phyloP scores from a whole-genome alignment of 2,888 invertebrate genomes.

The Digitonthophagus gazella region DNA sequence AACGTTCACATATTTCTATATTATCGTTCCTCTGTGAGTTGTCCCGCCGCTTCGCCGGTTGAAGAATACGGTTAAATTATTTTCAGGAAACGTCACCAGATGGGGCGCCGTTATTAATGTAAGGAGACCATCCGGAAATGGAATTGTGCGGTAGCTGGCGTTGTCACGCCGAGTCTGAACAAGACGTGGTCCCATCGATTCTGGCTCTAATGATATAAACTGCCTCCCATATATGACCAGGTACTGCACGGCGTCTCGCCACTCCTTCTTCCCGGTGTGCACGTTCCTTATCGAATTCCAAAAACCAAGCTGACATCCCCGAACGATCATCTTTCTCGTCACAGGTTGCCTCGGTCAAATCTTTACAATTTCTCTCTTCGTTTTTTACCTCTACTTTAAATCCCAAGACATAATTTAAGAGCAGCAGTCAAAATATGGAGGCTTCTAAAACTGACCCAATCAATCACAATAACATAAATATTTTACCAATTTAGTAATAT shows the following conservation, averaged over 20 bases:
- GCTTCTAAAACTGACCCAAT: background rate
- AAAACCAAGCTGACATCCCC: background rate
- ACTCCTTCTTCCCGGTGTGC: background rate
- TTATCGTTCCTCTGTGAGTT: too few relatives aligned
- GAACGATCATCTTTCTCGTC: background rate
- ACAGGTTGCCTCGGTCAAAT: background rate
- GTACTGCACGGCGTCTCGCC: constrained; percentile 4
- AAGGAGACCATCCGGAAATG: constrained; percentile 37
- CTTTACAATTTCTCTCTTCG: background rate
- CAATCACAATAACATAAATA: background rate
- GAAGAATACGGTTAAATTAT: constrained; percentile 32
- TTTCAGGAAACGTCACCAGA: constrained; percentile 34
- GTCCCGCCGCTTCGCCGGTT: constrained; percentile 1
- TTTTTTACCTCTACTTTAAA: background rate
- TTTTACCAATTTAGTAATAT: background rate
- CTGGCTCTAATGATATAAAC: constrained; percentile 19
- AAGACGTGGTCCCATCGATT: constrained; percentile 26
- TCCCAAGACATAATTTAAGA: too few relatives aligned
- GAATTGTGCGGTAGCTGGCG: constrained; percentile 34
- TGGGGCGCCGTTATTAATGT: constrained; percentile 36
- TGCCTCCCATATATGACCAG: constrained; percentile 15
- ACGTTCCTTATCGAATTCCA: background rate
- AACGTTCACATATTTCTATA: too few relatives aligned
- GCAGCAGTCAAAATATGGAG: too few relatives aligned
- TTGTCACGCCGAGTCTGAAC: constrained; percentile 27